Base-by-base conservation (phyloP, 2,797 vertebrate genomes). In the Tenualosa thibaudeaui region DNA sequence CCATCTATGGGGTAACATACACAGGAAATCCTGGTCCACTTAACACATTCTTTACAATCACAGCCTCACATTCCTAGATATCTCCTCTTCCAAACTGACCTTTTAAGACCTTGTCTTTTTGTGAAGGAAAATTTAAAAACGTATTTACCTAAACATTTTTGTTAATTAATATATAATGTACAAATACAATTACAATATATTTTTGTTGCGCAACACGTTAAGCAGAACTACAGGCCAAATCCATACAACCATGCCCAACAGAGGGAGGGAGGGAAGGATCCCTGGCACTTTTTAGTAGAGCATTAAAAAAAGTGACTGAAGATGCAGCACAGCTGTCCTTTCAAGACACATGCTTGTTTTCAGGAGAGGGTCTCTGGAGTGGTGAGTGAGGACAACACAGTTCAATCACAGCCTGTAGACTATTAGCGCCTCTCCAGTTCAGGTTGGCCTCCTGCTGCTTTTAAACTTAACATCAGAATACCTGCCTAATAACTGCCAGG, bases 401-500 rank as follows among this genome's bases (percentile, higher is more conserved):
- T 31, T 40, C 31, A 75, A 78, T 78, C 40, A 78, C 17, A 46
- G 40, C 40, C 71, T 78, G 71, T 19, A 19, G 17, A 22, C 19
- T 78, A 43, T 78, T 78, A 43, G 0, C 71, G 46, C 71, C 71
- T 78, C 6, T 78, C 31, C 31, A 65, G 62, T 24, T 65, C 24
- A 31, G 31, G 65, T 46, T 40, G 17, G 17, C 17, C 71, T 78
- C 71, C 71, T 78, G 71, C 71, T 43, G 71, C 40, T 46, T 78
- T 78, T 78, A 43, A 46, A 78, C 71, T 17, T 78, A 40, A 40
- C 71, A 46, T 78, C 40, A 78, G 71, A 78, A 46, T 78, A 78
- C 71, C 71, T 78, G 71, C 17, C 43, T 78, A 78, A 78, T 78
- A 78, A 46, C 71, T 78, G 71, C 71, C 71, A 78, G 71, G 40